Conservation (phyloP, 2,797 vertebrate species). For the Acrocephalus scirpaceus region DNA sequence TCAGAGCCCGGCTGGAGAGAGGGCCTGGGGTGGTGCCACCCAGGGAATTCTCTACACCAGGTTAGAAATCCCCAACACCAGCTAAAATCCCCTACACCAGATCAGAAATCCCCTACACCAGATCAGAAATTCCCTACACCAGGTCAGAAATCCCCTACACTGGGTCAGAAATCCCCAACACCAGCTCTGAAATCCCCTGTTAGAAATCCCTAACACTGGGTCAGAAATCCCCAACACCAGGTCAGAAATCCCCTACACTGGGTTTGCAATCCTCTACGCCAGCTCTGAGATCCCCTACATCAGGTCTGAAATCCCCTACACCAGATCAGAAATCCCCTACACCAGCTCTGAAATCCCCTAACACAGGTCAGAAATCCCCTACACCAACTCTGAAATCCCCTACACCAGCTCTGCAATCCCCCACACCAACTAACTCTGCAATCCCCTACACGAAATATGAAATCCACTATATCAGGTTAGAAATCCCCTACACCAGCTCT, state of each 20-base stretch:
- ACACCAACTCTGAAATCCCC: background rate
- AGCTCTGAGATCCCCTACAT: fast-evolving
- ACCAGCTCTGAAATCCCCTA: background rate
- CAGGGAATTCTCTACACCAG: fast-evolving
- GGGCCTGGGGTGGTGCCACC: background rate
- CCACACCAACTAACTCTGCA: too few species aligned
- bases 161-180: background rate
- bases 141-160: background rate
- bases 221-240: background rate
- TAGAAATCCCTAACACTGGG: too few species aligned
- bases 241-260: too few species aligned
- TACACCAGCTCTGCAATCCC: too few species aligned
- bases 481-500: background rate
- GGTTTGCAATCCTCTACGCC: fast-evolving
- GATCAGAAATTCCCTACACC: background rate
- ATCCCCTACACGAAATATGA: background rate
- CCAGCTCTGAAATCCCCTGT: background rate
- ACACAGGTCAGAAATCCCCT: background rate
- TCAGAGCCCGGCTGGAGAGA: fast-evolving
- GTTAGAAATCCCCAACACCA: background rate
- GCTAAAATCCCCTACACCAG: background rate
- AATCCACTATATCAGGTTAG: too few species aligned
- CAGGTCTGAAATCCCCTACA: too few species aligned
- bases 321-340: too few species aligned
- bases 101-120: fast-evolving